Percentiles rank a stretch among this genome's conserved stretches.
These are phyloP conservation scores for Crotalus viridis DNA, from an alignment of 2,113 vertebrate genomes.

Conservation along the genomic window DNA sequence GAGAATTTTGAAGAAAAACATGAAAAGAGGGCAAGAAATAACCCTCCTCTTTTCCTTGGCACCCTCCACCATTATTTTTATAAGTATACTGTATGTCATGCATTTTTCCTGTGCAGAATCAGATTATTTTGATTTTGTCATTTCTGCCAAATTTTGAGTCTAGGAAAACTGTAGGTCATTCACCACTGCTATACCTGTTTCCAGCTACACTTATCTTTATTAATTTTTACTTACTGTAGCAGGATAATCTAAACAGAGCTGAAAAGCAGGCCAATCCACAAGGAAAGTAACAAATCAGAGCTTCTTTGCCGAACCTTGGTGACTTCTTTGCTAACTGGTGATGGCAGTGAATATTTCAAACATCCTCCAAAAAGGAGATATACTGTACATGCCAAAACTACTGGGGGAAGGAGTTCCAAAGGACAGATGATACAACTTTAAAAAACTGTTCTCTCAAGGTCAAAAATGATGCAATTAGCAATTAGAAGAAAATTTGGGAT, in stretches of 20 bases:
- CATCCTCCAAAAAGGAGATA: not conserved
- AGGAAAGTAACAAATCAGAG: not conserved
- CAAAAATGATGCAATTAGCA: not conserved
- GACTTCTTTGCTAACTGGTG: not conserved
- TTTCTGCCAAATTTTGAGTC: not conserved
- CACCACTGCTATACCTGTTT: not conserved
- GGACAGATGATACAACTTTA: not conserved
- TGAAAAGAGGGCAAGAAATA: not conserved
- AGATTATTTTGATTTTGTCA: not conserved
- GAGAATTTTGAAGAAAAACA: not conserved
- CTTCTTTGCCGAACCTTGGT: not conserved
- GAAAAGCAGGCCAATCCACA: not conserved
- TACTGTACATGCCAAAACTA: too few relatives aligned
- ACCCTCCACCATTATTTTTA: not conserved
- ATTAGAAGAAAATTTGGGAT: too few relatives aligned
- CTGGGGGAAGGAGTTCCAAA: not conserved
- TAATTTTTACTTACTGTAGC: not conserved
- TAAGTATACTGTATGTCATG: not conserved
- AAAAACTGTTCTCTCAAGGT: not conserved
- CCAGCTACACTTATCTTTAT: not conserved
- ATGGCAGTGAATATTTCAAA: not conserved
- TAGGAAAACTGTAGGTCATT: not conserved
- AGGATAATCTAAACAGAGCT: not conserved
- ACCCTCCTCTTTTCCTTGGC: not conserved
- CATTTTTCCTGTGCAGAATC: not conserved